Evolutionary conservation across 2,113 vertebrate species (phyloP).

Genomic region (Pelusios castaneus): DNA sequence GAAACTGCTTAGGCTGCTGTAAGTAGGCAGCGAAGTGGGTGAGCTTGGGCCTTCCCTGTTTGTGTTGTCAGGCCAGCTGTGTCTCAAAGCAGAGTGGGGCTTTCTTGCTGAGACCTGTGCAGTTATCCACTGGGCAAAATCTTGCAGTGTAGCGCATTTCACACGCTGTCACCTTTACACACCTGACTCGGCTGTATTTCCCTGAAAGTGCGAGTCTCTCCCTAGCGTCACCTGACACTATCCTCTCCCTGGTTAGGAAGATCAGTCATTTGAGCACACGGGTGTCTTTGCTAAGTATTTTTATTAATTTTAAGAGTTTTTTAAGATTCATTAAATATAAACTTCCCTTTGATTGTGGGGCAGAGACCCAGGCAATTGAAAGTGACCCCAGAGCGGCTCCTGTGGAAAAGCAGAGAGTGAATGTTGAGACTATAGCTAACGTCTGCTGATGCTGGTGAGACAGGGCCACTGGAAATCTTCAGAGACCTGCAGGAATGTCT

Average conservation of each 20-base stretch:
- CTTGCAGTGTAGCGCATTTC: fast-evolving
- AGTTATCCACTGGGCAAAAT: not conserved
- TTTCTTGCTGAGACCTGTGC: not conserved
- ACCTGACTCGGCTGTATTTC: fast-evolving
- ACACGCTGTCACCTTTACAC: fast-evolving
- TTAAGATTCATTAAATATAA: fast-evolving
- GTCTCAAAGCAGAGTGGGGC: fast-evolving
- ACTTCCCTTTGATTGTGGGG: fast-evolving
- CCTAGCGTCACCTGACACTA: fast-evolving
- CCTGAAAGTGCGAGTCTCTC: fast-evolving
- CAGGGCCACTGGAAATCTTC: not conserved
- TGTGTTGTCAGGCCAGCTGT: not conserved
- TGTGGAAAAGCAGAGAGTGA: not conserved
- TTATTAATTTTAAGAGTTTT: not conserved
- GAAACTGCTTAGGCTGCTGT: not conserved
- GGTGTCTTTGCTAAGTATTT: not conserved
- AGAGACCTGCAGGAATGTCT: not conserved
- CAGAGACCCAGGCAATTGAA: not conserved
- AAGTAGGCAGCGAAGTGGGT: fast-evolving
- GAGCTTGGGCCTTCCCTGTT: fast-evolving
- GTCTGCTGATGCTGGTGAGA: not conserved
- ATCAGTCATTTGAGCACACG: fast-evolving
- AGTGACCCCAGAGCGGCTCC: fast-evolving
- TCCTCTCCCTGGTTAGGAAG: not conserved
- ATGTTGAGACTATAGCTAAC: fast-evolving